A percentile compares a stretch with the other conserved stretches of the same genome.
phyloP scores from a whole-genome alignment of 1,140 invertebrate species.

The Paralvinella palmiformis region DNA sequence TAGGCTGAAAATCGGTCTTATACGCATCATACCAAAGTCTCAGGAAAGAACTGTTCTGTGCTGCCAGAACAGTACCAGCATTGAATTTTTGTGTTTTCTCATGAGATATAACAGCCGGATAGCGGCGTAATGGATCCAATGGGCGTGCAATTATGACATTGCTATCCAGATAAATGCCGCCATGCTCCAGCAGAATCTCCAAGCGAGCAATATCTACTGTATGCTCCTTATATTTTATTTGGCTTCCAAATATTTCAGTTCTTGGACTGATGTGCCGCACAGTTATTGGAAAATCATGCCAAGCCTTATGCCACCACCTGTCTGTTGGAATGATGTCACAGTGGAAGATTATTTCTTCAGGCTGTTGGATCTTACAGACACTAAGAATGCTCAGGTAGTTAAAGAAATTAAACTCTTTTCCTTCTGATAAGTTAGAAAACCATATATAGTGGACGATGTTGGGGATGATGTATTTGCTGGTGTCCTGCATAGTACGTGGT shows the following conservation, averaged over 20 bases:
- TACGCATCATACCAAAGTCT: conserved; percentile 38
- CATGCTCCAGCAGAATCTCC: conserved; percentile 13
- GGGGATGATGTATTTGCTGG: conserved; percentile 9
- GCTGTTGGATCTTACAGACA: not conserved
- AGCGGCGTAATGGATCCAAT: conserved; percentile 11
- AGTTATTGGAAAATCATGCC: conserved; percentile 1
- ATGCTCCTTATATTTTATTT: conserved; percentile 7
- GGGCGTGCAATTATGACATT: conserved; percentile 16
- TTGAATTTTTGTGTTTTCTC: conserved; percentile 30
- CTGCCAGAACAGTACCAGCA: conserved; percentile 40
- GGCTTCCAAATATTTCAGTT: conserved; percentile 1
- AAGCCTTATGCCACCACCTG: conserved; percentile 11
- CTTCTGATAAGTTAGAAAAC: conserved; percentile 7
- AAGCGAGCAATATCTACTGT: not conserved
- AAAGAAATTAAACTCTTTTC: conserved; percentile 7
- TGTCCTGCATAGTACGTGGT: too few relatives aligned
- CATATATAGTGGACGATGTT: conserved; percentile 18
- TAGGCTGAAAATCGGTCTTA: conserved; percentile 3
- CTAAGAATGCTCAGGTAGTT: conserved; percentile 15
- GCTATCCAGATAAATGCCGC: conserved; percentile 20
- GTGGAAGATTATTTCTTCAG: conserved; percentile 8
- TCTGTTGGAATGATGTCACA: conserved; percentile 8
- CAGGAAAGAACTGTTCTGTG: conserved; percentile 39
- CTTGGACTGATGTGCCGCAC: not conserved
- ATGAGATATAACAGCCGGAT: conserved; percentile 9